A percentile compares a stretch with the other conserved stretches of the same genome.
These are phyloP conservation scores for Cryptotis parvus DNA, from an alignment of 2,113 vertebrate genomes.

Conservation along the genomic window DNA sequence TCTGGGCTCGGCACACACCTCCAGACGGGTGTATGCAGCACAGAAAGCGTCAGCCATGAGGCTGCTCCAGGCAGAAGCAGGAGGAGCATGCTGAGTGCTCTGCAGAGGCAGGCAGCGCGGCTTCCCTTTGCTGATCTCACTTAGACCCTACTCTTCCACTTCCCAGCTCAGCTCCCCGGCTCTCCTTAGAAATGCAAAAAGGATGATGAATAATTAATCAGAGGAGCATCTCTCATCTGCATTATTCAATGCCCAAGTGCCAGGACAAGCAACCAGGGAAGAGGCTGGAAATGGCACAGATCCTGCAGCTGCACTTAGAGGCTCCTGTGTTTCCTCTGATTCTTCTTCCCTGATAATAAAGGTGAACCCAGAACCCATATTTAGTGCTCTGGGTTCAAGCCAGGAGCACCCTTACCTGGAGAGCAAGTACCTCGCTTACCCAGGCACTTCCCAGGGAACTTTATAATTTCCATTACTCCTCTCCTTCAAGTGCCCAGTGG, in stretches of 20 bases:
- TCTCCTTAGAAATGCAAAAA: constrained; percentile 80
- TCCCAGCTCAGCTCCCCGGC: constrained; percentile 64
- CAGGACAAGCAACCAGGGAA: constrained; percentile 60
- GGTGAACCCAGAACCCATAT: neutral
- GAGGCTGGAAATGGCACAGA: constrained; percentile 47
- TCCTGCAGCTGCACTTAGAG: constrained; percentile 53
- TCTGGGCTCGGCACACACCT: fast-evolving
- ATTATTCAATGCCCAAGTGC: constrained; percentile 79
- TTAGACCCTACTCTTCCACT: neutral
- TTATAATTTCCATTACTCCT: neutral
- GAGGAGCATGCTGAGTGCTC: constrained; percentile 43
- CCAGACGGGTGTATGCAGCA: too few relatives aligned
- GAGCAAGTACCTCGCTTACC: neutral
- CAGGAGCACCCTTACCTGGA: neutral
- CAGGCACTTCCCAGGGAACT: too few relatives aligned
- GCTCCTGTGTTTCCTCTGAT: neutral
- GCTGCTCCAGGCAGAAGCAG: constrained; percentile 36
- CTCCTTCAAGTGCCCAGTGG: neutral
- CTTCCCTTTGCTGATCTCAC: constrained; percentile 39
- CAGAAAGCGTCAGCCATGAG: too few relatives aligned
- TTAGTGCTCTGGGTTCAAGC: neutral
- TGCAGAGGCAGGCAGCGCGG: neutral
- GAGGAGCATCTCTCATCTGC: constrained; percentile 79
- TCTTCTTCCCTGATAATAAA: constrained; percentile 44
- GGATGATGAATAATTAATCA: constrained; percentile 85